These are phyloP conservation scores for Lobophora halterata DNA, from an alignment of 2,888 invertebrate species.

Conservation along the genomic window DNA sequence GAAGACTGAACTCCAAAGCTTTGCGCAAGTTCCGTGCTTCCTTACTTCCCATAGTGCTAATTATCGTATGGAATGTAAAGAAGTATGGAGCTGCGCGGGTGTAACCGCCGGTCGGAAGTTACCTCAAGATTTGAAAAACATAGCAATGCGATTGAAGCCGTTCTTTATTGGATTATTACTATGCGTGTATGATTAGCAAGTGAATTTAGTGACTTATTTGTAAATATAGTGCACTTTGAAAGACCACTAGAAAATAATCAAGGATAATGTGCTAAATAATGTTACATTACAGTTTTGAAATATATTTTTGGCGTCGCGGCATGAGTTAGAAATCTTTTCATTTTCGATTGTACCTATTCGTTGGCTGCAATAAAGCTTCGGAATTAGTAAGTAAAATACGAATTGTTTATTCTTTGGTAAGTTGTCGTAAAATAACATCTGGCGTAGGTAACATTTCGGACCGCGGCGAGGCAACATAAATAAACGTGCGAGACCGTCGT, in stretches of 20 bases:
- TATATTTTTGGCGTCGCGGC: background rate
- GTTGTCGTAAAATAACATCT: slow-evolving; percentile 76
- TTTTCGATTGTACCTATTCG: slow-evolving; percentile 24
- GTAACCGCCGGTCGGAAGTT: slow-evolving; percentile 56
- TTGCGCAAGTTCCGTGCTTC: slow-evolving; percentile 94
- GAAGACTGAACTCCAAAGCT: slow-evolving; percentile 64
- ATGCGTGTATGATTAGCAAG: slow-evolving; percentile 12
- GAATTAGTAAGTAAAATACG: slow-evolving; percentile 45
- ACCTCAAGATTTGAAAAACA: slow-evolving; percentile 40
- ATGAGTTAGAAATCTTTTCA: slow-evolving; percentile 12
- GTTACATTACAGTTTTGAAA: background rate
- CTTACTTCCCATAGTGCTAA: slow-evolving; percentile 95
- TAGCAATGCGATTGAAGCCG: slow-evolving; percentile 37
- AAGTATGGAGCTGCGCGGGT: slow-evolving; percentile 92
- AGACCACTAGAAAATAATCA: no score
- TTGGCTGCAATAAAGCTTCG: slow-evolving; percentile 31
- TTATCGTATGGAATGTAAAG: slow-evolving; percentile 97
- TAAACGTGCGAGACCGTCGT: slow-evolving; percentile 64
- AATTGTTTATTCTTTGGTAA: slow-evolving; percentile 63
- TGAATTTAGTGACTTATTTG: no score
- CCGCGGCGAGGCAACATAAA: slow-evolving; percentile 74
- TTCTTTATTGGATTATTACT: slow-evolving; percentile 8
- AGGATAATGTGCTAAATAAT: no score
- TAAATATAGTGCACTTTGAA: slow-evolving; percentile 16
- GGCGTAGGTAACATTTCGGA: slow-evolving; percentile 72